Conservation (phyloP, 2,888 invertebrate species). For the Pediacus dermestoides region DNA sequence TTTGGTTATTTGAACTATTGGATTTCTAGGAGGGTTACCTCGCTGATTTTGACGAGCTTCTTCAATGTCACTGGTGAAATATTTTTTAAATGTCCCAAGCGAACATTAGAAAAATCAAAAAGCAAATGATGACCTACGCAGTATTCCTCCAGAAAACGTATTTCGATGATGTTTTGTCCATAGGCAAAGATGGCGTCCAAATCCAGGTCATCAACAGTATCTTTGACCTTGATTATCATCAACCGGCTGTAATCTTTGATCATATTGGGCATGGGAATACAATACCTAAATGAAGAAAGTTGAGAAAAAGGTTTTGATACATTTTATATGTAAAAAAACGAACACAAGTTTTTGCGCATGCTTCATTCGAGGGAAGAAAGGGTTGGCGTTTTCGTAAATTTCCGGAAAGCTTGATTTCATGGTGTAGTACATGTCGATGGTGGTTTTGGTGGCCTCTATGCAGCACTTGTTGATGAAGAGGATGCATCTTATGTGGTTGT, state of each 20-base stretch:
- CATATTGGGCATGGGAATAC: slow-evolving; percentile 45
- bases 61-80: slow-evolving; percentile 19
- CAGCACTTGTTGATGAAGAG: slow-evolving; percentile 20
- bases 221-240: slow-evolving; percentile 45
- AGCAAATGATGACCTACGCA: slow-evolving; percentile 17
- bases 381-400: slow-evolving; percentile 17
- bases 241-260: slow-evolving; percentile 49
- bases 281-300: too few species aligned
- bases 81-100: slow-evolving; percentile 17
- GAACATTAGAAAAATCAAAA: slow-evolving; percentile 18
- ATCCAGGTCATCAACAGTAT: slow-evolving; percentile 16
- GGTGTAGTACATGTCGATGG: slow-evolving; percentile 25
- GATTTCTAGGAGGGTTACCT: too few species aligned
- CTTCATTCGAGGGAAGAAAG: slow-evolving; percentile 10
- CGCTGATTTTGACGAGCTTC: slow-evolving; percentile 16
- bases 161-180: slow-evolving; percentile 19
- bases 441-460: slow-evolving; percentile 21
- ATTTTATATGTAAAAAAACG: slow-evolving; percentile 5
- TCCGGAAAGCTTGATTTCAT: slow-evolving; percentile 20
- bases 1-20: too few species aligned
- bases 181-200: slow-evolving; percentile 12
- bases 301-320: too few species aligned
- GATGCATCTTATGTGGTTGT: slow-evolving; percentile 13
- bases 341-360: slow-evolving; percentile 15
- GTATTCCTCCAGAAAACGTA: slow-evolving; percentile 22